Evolutionary conservation across 1,140 invertebrate genomes (phyloP), one percentile per base, ranked within the genome.

Genomic region (Arctopsyche grandis): DNA sequence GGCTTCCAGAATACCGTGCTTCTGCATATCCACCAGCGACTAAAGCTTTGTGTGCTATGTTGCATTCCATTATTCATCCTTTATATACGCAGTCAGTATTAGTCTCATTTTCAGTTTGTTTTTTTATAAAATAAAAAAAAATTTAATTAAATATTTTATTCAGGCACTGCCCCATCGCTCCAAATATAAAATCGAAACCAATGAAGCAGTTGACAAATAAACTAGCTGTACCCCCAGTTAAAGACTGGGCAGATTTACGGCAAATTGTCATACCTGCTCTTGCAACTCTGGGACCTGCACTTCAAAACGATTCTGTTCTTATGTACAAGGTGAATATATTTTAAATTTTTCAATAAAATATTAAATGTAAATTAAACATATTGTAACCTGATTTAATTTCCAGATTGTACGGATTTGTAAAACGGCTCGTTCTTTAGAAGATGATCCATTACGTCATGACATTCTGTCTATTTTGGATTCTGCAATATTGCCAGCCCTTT

Each of bases 191-290:
- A 29, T 90, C 92, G 4, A 90, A 90, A 78, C 89, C 89, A 63
- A 84, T 92, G 12, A 85, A 88, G 29, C 87, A 89, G 0, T 84
- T 92, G n/a, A 87, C 89, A 46, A 93, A 91, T 83, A 86, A 85
- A 22, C 84, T 93, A 16, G 91, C 92, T 14, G 91, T 92, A 22
- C 87, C 91, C 79, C 88, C 89, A 46, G 90, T 92, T 0, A 83
- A 86, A 14, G 90, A 89, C 9, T 93, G 96, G 82, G 85, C 91
- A 26, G 94, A 97, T 24, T 89, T 99, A 58, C 90, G 92, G 46
- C 89, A 93, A n/a, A 88, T 91, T 69, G 92, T 96, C 0, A 91
- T 98, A 83, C 96, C 96, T n/a, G 96, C 99, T 91, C 86, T 99
- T 5, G 88, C 93, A 79, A 90, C 93, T 14, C 89, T 99, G 66